Conservation (phyloP, 1,140 invertebrate species). For the Meteorus sp. region DNA sequence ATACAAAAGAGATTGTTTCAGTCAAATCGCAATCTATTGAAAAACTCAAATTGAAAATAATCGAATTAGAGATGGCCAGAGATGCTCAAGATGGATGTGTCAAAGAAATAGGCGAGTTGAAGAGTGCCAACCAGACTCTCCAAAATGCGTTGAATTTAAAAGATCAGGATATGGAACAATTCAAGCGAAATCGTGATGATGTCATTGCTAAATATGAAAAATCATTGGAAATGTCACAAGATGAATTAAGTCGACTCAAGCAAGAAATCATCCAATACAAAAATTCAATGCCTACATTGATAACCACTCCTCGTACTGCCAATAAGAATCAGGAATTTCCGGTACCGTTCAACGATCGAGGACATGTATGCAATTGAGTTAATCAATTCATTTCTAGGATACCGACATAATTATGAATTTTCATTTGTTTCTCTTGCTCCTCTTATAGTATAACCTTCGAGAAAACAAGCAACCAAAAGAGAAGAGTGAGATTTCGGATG, state of each 20-base stretch:
- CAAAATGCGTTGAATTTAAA: slow-evolving; percentile 16
- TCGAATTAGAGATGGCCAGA: slow-evolving; percentile 3
- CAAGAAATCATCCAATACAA: slow-evolving; percentile 39
- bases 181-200: slow-evolving; percentile 42
- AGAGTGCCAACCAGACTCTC: not conserved
- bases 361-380: too few species aligned
- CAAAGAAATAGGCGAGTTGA: slow-evolving; percentile 12
- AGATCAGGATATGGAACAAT: slow-evolving; percentile 43
- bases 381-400: too few species aligned
- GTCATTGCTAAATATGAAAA: slow-evolving; percentile 42
- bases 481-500: slow-evolving; percentile 34
- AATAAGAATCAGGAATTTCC: slow-evolving; percentile 24
- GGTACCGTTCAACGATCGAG: slow-evolving; percentile 8
- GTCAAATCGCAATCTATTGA: not conserved
- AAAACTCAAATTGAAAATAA: slow-evolving; percentile 4
- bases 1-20: slow-evolving; percentile 10
- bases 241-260: slow-evolving; percentile 39
- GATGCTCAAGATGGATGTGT: not conserved
- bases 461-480: slow-evolving; percentile 17
- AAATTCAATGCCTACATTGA: slow-evolving; percentile 31
- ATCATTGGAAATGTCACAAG: slow-evolving; percentile 37
- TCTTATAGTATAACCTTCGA: slow-evolving; percentile 3
- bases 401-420: not conserved
- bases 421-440: slow-evolving; percentile 14
- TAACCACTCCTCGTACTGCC: slow-evolving; percentile 21